phyloP scores from a whole-genome alignment of 2,797 vertebrate species.

The Lateolabrax maculatus region DNA sequence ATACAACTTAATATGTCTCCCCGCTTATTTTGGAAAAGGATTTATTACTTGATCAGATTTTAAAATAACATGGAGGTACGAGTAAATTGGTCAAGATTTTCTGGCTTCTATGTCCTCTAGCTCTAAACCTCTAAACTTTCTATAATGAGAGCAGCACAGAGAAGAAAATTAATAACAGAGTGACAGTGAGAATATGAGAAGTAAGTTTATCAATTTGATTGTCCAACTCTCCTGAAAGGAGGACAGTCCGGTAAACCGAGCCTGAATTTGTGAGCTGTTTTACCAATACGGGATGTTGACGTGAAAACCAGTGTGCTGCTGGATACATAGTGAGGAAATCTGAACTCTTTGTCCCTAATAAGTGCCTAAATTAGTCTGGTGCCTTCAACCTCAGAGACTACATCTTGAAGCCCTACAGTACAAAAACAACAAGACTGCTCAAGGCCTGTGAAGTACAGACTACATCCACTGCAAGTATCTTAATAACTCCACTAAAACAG shows the following conservation, averaged over 20 bases:
- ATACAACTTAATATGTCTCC: not conserved
- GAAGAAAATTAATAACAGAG: conserved; percentile 9
- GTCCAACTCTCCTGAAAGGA: not conserved
- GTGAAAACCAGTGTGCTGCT: not conserved
- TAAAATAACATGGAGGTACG: not conserved
- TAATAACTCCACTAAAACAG: conserved; percentile 2
- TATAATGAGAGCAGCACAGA: not conserved
- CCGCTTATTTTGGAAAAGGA: not conserved
- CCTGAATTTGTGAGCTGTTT: conserved; percentile 2
- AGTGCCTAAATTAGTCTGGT: conserved; percentile 6
- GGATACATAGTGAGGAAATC: conserved; percentile 11
- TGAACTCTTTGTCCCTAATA: not conserved
- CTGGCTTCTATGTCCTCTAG: not conserved
- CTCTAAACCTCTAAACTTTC: not conserved
- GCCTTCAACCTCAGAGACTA: conserved; percentile 1
- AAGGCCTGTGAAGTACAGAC: not conserved
- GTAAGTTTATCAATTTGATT: conserved; percentile 13
- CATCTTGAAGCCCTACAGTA: not conserved
- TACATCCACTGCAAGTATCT: not conserved
- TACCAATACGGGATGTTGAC: not conserved
- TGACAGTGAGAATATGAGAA: not conserved
- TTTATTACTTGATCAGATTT: not conserved
- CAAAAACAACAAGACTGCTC: not conserved
- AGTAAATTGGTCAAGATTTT: not conserved
- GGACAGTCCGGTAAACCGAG: conserved; percentile 7